phyloP scores from a whole-genome alignment of 1,140 invertebrate species.

The Pentalonia nigronervosa region DNA sequence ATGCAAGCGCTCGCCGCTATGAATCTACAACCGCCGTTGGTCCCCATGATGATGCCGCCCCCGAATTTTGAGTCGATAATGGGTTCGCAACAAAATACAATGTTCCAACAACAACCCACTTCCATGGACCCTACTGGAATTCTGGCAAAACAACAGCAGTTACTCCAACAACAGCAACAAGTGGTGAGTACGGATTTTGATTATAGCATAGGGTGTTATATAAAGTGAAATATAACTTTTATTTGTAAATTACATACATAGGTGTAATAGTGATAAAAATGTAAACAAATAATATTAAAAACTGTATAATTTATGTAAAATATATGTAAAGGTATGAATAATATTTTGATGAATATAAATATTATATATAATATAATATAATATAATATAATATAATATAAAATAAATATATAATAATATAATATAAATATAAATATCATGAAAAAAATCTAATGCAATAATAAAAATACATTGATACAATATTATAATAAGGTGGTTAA shows the following conservation, averaged over 20 bases:
- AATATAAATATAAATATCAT: too few relatives aligned
- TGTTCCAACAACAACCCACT: constrained; percentile 62
- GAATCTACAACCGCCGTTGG: constrained; percentile 85
- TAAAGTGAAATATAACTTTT: neutral
- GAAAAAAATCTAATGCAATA: neutral
- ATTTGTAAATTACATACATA: neutral
- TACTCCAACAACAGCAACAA: constrained; percentile 73
- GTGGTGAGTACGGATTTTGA: constrained; percentile 66
- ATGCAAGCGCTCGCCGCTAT: constrained; percentile 84
- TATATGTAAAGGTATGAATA: neutral
- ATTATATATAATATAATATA: too few relatives aligned
- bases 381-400: too few relatives aligned
- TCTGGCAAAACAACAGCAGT: constrained; percentile 75
- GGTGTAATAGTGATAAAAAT: neutral
- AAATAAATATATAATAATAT: too few relatives aligned
- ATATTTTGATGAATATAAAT: neutral
- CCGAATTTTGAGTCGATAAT: constrained; percentile 75
- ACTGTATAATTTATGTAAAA: neutral
- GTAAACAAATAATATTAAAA: neutral
- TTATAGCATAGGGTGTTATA: neutral
- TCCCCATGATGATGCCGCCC: constrained; percentile 89
- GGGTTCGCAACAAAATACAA: constrained; percentile 62
- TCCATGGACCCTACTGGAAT: constrained; percentile 66
- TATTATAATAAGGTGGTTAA: neutral
- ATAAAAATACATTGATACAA: too few relatives aligned